A percentile compares a stretch with the other conserved stretches of the same genome.
Conservation (phyloP, 2,797 vertebrate genomes). For the Lepilemur septentrionalis region DNA sequence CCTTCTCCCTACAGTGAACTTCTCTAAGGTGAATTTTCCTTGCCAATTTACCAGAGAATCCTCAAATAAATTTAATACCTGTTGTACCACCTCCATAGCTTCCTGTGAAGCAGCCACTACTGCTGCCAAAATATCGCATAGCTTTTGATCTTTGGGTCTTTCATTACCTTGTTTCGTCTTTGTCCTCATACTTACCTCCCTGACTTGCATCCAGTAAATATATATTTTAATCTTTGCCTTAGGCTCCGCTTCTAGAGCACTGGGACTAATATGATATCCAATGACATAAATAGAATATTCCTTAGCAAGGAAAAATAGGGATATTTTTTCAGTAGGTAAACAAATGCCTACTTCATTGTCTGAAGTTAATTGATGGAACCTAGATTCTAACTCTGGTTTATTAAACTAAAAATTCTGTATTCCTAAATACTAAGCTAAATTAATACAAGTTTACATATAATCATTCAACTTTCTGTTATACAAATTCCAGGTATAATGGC, state of each 20-base stretch:
- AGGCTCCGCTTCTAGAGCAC: neutral
- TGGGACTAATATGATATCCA: neutral
- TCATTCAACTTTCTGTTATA: neutral
- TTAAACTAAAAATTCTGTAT: neutral
- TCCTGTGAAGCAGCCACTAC: neutral
- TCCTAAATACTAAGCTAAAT: neutral
- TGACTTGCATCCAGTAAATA: neutral
- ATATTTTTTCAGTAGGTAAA: neutral
- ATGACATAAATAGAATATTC: neutral
- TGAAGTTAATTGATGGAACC: neutral
- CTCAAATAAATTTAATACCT: neutral
- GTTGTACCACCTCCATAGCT: accelerated
- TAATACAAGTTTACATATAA: neutral
- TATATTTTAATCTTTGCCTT: neutral
- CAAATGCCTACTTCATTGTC: neutral
- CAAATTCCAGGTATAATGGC: neutral
- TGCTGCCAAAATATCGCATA: neutral
- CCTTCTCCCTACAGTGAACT: neutral
- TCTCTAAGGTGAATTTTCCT: neutral
- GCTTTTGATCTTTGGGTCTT: neutral
- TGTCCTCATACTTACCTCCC: neutral
- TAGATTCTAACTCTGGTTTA: neutral
- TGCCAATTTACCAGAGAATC: neutral
- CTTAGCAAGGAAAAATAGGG: neutral
- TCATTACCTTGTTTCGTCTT: neutral